Base-by-base conservation (phyloP, 2,797 vertebrate genomes). In the Rhadinocentrus ornatus region DNA sequence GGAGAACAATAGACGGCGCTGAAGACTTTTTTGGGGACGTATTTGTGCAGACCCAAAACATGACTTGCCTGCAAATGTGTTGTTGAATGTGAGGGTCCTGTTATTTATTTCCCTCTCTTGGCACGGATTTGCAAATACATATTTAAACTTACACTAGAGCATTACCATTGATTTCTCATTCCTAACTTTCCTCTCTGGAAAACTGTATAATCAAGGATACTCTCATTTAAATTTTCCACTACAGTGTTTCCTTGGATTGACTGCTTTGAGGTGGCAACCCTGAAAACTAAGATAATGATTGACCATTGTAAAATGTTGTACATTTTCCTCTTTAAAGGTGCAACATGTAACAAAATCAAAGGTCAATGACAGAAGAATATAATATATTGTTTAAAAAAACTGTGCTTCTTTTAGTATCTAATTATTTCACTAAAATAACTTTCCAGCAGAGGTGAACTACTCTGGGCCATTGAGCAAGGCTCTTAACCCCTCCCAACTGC, bases 21-120 rank as follows among this genome's bases (percentile, higher is more conserved):
- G 16, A 27, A 53, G 29, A 31, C 29, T 52, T 5, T 32, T 58
- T 39, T 39, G 20, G 29, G 27, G 53, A 39, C 69, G 62, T 58
- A 65, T 29, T 69, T 66, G 55, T 44, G 20, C 31, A 65, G 65
- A 54, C 53, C 31, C 34, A 44, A 70, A 69, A 69, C 88, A 86
- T 78, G 90, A 82, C 72, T 73, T 69, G 86, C 85, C 75, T 90
- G 73, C 81, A 88, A 70, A 92, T 86, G 15, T 80, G 56, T 46
- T 18, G 27, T 60, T 37, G 44, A 53, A 72, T 78, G 82, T 72
- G 29, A 59, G 66, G 41, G 56, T 61, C 62, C 34, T 66, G 37
- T 69, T 62, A 24, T 55, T 75, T 69, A 22, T 62, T 62, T 55
- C 16, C 24, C 18, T 34, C 41, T 29, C 35, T 52, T 34, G 60